These are phyloP conservation scores for Euphysa ruthae DNA, from an alignment of 30 jellyfish, hydroid and myxozoan genomes.

Conservation along the genomic window DNA sequence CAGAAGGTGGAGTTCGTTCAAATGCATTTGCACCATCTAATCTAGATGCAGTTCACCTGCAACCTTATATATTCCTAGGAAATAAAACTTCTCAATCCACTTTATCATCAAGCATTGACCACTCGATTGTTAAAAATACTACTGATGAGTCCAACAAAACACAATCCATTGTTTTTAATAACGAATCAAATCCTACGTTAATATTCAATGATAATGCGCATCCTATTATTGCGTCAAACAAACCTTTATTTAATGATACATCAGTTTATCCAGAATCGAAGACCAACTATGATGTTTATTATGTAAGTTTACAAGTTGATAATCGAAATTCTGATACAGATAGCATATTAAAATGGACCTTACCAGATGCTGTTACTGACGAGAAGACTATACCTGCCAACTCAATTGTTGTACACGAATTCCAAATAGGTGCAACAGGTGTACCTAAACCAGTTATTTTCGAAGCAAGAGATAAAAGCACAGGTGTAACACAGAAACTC, in stretches of 20 bases:
- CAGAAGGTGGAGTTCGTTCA: too few species aligned
- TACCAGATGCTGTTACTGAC: slow-evolving; percentile 28
- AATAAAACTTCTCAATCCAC: too few species aligned
- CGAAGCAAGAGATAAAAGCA: slow-evolving; percentile 55
- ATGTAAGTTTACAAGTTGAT: slow-evolving; percentile 49
- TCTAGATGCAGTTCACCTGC: too few species aligned
- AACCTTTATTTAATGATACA: too few species aligned
- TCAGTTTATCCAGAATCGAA: neutral
- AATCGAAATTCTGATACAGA: slow-evolving; percentile 51
- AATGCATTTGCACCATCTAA: neutral
- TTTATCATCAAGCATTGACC: too few species aligned
- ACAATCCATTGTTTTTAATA: too few species aligned
- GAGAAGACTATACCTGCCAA: slow-evolving; percentile 61
- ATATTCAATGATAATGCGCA: too few species aligned
- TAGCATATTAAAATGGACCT: slow-evolving; percentile 34
- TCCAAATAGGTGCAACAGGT: slow-evolving; percentile 34
- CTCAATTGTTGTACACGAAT: slow-evolving; percentile 43
- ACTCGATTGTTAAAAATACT: too few species aligned
- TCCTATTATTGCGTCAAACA: too few species aligned
- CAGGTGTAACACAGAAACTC: slow-evolving; percentile 34
- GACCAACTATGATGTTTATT: slow-evolving; percentile 19
- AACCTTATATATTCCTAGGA: too few species aligned
- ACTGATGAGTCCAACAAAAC: too few species aligned
- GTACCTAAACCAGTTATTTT: slow-evolving; percentile 55
- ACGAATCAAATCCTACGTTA: too few species aligned